Percentiles rank a stretch among this genome's conserved stretches.
These are phyloP conservation scores for Todiramphus chloris DNA, from an alignment of 2,113 vertebrate genomes.

Conservation along the genomic window DNA sequence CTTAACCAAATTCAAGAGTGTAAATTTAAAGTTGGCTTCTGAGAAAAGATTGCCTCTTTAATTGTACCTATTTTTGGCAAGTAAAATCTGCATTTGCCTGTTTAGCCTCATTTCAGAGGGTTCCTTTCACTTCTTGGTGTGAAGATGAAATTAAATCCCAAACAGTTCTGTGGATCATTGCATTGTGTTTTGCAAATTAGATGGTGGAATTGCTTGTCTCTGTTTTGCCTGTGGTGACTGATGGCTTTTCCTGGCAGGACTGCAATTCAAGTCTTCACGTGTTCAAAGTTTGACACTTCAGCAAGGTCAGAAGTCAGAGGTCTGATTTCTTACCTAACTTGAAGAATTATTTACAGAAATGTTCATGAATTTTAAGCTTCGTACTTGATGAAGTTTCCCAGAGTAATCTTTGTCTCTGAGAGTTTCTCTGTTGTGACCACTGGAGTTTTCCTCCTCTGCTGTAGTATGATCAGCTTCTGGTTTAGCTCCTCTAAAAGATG, in stretches of 20 bases:
- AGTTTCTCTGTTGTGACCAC: not conserved
- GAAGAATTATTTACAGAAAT: not conserved
- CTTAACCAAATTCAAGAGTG: not conserved
- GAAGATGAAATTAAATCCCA: not conserved
- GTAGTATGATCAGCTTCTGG: not conserved
- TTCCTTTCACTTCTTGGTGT: not conserved
- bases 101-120: not conserved
- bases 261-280: not conserved
- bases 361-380: not conserved
- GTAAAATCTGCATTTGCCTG: not conserved
- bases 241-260: not conserved
- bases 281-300: not conserved
- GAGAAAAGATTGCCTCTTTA: not conserved
- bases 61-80: not conserved
- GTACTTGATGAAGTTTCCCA: not conserved
- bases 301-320: not conserved
- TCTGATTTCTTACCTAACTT: not conserved
- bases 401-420: not conserved
- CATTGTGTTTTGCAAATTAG: not conserved
- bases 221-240: accelerated
- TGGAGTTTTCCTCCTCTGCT: not conserved
- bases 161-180: not conserved
- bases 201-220: not conserved
- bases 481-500: not conserved
- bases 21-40: not conserved